Percentiles rank a stretch among this genome's conserved stretches.
phyloP scores from a whole-genome alignment of 2,888 invertebrate species.

The Girardia tigrina region DNA sequence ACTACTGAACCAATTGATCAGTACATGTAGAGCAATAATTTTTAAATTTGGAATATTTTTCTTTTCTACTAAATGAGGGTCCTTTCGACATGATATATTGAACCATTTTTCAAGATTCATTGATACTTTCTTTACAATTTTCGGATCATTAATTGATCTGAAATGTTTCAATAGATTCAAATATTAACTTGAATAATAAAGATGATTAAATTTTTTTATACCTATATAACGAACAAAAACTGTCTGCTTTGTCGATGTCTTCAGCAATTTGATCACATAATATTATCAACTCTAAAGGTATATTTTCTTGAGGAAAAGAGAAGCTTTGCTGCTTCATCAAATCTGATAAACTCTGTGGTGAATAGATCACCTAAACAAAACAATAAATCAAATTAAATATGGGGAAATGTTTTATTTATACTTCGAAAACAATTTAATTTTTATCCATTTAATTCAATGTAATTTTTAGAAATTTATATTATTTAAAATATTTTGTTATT shows the following conservation, averaged over 20 bases:
- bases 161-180: neutral
- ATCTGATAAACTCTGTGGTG: neutral
- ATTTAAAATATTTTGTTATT: too few relatives aligned
- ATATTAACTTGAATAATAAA: too few relatives aligned
- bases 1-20: neutral
- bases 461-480: too few relatives aligned
- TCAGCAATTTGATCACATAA: neutral
- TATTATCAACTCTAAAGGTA: neutral
- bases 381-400: neutral
- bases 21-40: neutral
- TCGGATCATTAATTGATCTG: neutral
- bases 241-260: neutral
- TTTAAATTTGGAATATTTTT: neutral
- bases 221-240: neutral
- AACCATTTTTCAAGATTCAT: neutral
- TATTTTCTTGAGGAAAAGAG: neutral
- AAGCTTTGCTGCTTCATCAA: neutral
- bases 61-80: neutral
- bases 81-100: neutral
- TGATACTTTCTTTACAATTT: neutral
- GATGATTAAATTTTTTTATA: neutral
- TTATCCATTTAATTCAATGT: too few relatives aligned
- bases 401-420: too few relatives aligned
- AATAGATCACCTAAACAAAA: neutral
- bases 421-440: too few relatives aligned